These are phyloP conservation scores for Epistrophe eligans DNA, from an alignment of 2,888 invertebrate genomes.

Conservation along the genomic window DNA sequence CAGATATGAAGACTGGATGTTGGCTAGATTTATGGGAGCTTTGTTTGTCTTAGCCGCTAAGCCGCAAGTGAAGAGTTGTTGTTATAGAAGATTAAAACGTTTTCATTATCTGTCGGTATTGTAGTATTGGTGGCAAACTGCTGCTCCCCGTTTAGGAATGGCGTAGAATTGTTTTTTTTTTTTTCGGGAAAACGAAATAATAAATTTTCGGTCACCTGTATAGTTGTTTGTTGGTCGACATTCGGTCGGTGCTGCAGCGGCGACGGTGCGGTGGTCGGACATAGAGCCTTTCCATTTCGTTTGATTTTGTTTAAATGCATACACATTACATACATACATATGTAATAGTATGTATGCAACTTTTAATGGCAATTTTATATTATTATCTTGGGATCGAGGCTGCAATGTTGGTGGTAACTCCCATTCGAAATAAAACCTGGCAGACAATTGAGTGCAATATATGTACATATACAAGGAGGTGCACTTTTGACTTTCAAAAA, in stretches of 20 bases:
- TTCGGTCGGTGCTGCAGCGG: background rate
- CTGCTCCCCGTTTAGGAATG: slow-evolving; percentile 42
- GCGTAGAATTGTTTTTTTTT: slow-evolving; percentile 16
- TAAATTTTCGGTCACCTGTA: slow-evolving; percentile 70
- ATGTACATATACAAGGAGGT: slow-evolving; percentile 40
- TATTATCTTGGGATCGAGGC: slow-evolving; percentile 69
- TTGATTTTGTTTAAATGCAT: slow-evolving; percentile 26
- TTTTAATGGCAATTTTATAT: slow-evolving; percentile 45
- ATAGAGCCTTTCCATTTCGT: slow-evolving; percentile 50
- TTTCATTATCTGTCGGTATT: slow-evolving; percentile 55
- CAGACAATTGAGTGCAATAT: slow-evolving; percentile 58
- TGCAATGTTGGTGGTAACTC: slow-evolving; percentile 66
- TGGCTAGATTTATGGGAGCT: slow-evolving; percentile 64
- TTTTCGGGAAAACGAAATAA: slow-evolving; percentile 61
- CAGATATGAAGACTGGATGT: slow-evolving; percentile 63
- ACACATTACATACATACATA: too few relatives aligned
- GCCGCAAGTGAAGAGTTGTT: slow-evolving; percentile 26
- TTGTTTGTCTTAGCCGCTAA: slow-evolving; percentile 23
- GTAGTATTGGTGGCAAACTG: slow-evolving; percentile 28
- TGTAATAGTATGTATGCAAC: background rate
- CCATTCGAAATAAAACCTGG: slow-evolving; percentile 35
- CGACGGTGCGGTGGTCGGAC: background rate
- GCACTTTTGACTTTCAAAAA: slow-evolving; percentile 71
- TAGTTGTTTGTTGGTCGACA: slow-evolving; percentile 5
- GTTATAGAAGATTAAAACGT: slow-evolving; percentile 39